phyloP scores from a whole-genome alignment of 2,113 vertebrate species.

The Suncus etruscus region DNA sequence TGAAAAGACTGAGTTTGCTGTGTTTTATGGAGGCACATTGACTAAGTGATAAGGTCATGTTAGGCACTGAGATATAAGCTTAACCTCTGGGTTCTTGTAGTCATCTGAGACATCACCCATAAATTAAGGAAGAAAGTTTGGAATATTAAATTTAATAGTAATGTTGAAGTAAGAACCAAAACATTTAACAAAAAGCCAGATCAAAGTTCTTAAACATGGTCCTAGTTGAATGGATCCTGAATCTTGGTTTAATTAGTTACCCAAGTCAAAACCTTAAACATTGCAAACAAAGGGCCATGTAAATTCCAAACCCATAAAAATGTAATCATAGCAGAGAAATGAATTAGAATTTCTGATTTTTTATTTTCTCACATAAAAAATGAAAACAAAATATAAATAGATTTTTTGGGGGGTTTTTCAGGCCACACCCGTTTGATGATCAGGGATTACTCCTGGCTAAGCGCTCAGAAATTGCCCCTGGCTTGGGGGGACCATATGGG shows the following conservation, averaged over 20 bases:
- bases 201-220: background rate
- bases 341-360: background rate
- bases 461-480: too few relatives aligned
- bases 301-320: background rate
- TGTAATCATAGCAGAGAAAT: background rate
- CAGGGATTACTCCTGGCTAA: too few relatives aligned
- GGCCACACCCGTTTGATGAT: too few relatives aligned
- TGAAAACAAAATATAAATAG: background rate
- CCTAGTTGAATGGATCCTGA: background rate
- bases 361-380: constrained; percentile 23
- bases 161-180: background rate
- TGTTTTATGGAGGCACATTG: background rate
- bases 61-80: background rate
- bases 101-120: background rate
- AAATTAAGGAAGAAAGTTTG: background rate
- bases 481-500: too few relatives aligned
- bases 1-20: background rate
- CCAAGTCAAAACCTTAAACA: background rate
- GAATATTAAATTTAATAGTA: background rate
- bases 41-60: background rate
- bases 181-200: background rate
- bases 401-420: too few relatives aligned
- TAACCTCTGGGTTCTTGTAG: background rate
- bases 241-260: background rate
- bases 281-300: background rate